These are phyloP conservation scores for Phymatocera aterrima DNA, from an alignment of 2,888 invertebrate genomes.

Conservation along the genomic window DNA sequence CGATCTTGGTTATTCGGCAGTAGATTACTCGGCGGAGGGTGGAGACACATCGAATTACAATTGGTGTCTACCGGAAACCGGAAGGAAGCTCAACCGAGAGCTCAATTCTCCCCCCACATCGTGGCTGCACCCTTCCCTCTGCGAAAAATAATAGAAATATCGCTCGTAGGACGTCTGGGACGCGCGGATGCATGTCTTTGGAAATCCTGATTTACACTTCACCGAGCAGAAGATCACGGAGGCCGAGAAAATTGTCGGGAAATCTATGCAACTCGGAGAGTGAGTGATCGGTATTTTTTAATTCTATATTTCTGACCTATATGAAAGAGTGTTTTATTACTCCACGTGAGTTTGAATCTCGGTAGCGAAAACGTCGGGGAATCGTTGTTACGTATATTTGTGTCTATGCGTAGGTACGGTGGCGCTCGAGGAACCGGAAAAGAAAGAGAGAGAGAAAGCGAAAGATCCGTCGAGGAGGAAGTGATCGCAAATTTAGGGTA, in stretches of 20 bases:
- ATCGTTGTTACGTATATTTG: neutral
- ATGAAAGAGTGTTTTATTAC: too few relatives aligned
- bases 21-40: neutral
- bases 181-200: too few relatives aligned
- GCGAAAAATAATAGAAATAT: slow-evolving; percentile 4
- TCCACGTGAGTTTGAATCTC: too few relatives aligned
- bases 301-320: neutral
- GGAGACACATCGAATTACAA: slow-evolving; percentile 61
- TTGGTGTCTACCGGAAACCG: slow-evolving; percentile 60
- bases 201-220: too few relatives aligned
- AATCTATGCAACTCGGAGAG: too few relatives aligned
- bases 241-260: too few relatives aligned
- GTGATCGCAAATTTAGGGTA: slow-evolving; percentile 65
- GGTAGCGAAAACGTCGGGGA: neutral
- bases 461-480: slow-evolving; percentile 43
- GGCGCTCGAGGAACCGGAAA: slow-evolving; percentile 2
- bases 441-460: too few relatives aligned
- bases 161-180: too few relatives aligned
- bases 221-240: too few relatives aligned
- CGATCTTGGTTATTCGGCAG: slow-evolving; percentile 10
- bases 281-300: too few relatives aligned
- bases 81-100: slow-evolving; percentile 55
- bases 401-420: neutral
- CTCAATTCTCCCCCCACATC: slow-evolving; percentile 43
- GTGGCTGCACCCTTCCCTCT: neutral